These are phyloP conservation scores for Nemopilema nomurai DNA, from an alignment of 30 jellyfish, hydroid and myxozoan species.

Conservation along the genomic window DNA sequence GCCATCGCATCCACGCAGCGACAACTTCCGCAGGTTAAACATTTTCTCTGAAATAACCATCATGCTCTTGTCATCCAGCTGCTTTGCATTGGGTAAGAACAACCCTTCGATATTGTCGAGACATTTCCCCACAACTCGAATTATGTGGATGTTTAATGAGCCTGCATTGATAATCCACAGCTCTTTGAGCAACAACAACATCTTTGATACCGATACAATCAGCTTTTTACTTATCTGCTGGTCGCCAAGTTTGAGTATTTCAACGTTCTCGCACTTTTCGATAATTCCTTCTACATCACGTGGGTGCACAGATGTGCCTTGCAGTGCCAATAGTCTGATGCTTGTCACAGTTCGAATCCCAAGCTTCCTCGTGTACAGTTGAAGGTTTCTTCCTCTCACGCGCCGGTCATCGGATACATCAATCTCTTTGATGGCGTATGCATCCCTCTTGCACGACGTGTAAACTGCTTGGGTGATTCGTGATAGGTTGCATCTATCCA, in stretches of 20 bases:
- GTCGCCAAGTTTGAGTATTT: slow-evolving; percentile 19
- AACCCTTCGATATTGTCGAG: slow-evolving; percentile 8
- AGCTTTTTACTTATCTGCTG: slow-evolving; percentile 24
- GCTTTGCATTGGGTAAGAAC: background rate
- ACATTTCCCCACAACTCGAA: background rate
- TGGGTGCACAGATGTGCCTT: slow-evolving; percentile 11
- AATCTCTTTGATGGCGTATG: background rate
- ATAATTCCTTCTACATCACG: background rate
- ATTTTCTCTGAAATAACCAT: background rate
- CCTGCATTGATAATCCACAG: slow-evolving; percentile 16
- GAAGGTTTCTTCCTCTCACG: slow-evolving; percentile 1
- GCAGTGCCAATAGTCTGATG: background rate
- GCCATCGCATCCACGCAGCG: slow-evolving; percentile 18
- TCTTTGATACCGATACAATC: background rate
- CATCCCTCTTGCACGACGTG: slow-evolving; percentile 6
- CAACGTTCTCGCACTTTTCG: slow-evolving; percentile 1
- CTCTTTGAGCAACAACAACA: background rate
- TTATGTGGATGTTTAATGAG: slow-evolving; percentile 8
- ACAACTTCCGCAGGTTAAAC: slow-evolving; percentile 13
- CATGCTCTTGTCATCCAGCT: slow-evolving; percentile 8
- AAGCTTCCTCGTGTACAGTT: background rate
- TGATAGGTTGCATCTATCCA: slow-evolving; percentile 22
- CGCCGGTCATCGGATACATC: slow-evolving; percentile 17
- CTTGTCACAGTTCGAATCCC: background rate
- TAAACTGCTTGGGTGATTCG: background rate